A percentile compares a stretch with the other conserved stretches of the same genome.
phyloP scores from a whole-genome alignment of 2,888 invertebrate genomes.

The Polyommatus iphigenia region DNA sequence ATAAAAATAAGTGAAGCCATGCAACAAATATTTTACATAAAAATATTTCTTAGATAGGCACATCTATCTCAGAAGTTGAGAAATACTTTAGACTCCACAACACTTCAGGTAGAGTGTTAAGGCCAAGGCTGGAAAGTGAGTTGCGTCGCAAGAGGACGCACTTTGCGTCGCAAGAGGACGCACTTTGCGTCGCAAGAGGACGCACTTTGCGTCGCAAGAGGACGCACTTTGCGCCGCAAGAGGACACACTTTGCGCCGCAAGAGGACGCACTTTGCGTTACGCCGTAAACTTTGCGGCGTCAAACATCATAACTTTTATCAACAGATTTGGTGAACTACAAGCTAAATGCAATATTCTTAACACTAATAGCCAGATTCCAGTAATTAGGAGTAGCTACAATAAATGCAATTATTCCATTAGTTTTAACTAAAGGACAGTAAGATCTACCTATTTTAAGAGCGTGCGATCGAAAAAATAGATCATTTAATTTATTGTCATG shows the following conservation, averaged over 20 bases:
- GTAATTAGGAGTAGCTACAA: constrained; percentile 61
- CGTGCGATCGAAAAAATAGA: constrained; percentile 60
- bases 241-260: not conserved
- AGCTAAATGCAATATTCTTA: constrained; percentile 61
- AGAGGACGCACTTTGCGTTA: not conserved
- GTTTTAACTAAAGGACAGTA: constrained; percentile 35
- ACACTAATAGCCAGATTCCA: constrained; percentile 56
- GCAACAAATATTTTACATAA: not conserved
- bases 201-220: not conserved
- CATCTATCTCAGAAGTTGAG: constrained; percentile 10
- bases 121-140: constrained; percentile 14
- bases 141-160: not conserved
- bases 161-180: not conserved
- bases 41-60: constrained; percentile 5
- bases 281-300: not conserved
- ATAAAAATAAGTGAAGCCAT: not conserved
- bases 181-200: not conserved
- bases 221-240: too few species aligned
- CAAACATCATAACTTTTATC: constrained; percentile 13
- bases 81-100: constrained; percentile 5
- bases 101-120: constrained; percentile 2
- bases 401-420: constrained; percentile 40
- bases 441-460: constrained; percentile 37
- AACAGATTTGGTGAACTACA: constrained; percentile 36
- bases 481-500: constrained; percentile 73